These are phyloP conservation scores for Scaptomyza cyrtandrae DNA, from an alignment of 2,888 invertebrate genomes.

Conservation along the genomic window DNA sequence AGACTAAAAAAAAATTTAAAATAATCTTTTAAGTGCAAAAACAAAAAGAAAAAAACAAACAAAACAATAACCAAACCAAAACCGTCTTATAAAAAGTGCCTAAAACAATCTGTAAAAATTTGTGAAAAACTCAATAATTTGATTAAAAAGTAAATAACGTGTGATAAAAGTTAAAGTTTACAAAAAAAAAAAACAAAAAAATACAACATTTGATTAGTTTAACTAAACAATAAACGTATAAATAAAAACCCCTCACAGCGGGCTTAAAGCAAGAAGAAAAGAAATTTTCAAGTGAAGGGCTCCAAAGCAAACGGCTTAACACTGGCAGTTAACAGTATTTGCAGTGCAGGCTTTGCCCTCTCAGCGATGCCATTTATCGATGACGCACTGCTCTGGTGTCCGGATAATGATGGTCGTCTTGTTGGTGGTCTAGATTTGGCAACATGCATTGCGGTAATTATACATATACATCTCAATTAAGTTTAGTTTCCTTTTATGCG, in stretches of 20 bases:
- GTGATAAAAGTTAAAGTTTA: slow-evolving; percentile 61
- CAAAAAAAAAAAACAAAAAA: slow-evolving; percentile 21
- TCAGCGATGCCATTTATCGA: slow-evolving; percentile 98
- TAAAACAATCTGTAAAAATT: slow-evolving; percentile 49
- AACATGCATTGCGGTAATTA: slow-evolving; percentile 92
- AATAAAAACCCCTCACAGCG: not conserved
- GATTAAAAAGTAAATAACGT: slow-evolving; percentile 31
- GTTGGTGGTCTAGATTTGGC: slow-evolving; percentile 90
- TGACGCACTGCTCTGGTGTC: slow-evolving; percentile 97
- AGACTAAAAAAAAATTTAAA: slow-evolving; percentile 25
- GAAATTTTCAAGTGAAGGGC: slow-evolving; percentile 59
- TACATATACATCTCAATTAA: not conserved
- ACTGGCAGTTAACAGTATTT: slow-evolving; percentile 84
- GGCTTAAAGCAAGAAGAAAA: not conserved
- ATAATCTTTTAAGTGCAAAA: not conserved
- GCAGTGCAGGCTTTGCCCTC: slow-evolving; percentile 84
- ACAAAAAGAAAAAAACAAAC: slow-evolving; percentile 11
- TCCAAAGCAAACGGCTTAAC: slow-evolving; percentile 75
- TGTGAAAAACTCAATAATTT: slow-evolving; percentile 33
- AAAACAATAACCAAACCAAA: slow-evolving; percentile 67
- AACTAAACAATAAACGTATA: slow-evolving; percentile 1
- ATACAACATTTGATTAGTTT: slow-evolving; percentile 6
- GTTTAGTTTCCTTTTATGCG: no score
- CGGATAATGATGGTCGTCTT: slow-evolving; percentile 97
- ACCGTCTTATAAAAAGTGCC: slow-evolving; percentile 78